phyloP scores from a whole-genome alignment of 2,888 invertebrate genomes.

The Dendrolimus houi region DNA sequence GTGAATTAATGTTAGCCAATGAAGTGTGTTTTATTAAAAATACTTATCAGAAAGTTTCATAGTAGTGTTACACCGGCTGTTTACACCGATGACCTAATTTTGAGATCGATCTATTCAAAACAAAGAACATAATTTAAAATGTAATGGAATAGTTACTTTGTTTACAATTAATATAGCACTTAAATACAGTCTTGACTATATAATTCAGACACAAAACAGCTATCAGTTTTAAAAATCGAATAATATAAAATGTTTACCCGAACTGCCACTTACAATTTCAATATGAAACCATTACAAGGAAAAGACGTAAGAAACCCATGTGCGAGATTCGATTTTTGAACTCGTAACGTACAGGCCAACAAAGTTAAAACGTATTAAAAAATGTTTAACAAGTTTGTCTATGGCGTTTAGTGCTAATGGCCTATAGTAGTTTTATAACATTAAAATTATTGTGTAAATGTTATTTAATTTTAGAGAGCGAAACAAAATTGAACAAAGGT shows the following conservation, averaged over 20 bases:
- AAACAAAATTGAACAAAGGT: slow-evolving; percentile 26
- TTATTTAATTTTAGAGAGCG: slow-evolving; percentile 17
- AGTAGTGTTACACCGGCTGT: background rate
- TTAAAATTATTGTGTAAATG: background rate
- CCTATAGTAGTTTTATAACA: background rate
- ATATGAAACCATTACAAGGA: background rate
- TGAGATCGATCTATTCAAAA: background rate
- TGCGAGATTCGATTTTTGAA: background rate
- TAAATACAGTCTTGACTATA: background rate
- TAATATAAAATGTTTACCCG: background rate
- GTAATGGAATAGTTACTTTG: background rate
- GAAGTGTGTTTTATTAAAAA: no score
- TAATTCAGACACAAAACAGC: no score
- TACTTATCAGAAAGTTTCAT: background rate
- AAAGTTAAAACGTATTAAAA: background rate
- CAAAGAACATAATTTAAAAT: background rate
- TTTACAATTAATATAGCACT: background rate
- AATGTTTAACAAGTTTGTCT: background rate
- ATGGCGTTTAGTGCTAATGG: background rate
- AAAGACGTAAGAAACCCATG: background rate
- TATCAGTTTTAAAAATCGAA: background rate
- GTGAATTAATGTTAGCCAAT: background rate
- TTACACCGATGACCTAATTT: background rate
- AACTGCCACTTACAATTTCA: background rate
- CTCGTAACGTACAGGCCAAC: background rate